phyloP scores from a whole-genome alignment of 1,140 invertebrate species.

The Bombus terrestris region DNA sequence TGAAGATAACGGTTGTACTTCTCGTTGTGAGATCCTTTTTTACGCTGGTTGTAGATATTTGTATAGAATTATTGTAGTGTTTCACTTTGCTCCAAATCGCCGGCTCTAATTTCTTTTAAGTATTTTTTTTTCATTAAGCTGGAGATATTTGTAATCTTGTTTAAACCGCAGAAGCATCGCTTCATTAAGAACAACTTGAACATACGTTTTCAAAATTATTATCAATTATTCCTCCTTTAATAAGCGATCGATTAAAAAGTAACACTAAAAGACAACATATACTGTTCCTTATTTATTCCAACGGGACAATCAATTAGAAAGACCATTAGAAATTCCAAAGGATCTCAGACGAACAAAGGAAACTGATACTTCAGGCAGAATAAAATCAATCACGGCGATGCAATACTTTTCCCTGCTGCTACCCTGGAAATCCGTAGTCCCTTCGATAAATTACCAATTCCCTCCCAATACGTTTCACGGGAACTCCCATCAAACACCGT shows the following conservation, averaged over 20 bases:
- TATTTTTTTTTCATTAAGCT: too few relatives aligned
- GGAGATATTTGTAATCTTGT: too few relatives aligned
- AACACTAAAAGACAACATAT: neutral
- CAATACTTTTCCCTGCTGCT: slow-evolving; percentile 15
- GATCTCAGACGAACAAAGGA: neutral
- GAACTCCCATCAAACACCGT: slow-evolving; percentile 10
- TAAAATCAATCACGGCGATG: neutral
- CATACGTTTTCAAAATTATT: too few relatives aligned
- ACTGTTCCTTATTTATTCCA: neutral
- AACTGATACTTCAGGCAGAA: neutral
- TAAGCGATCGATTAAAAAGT: neutral
- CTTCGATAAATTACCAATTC: slow-evolving; percentile 31
- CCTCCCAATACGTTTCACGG: neutral
- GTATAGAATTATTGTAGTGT: neutral
- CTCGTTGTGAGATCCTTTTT: neutral
- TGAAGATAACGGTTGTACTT: slow-evolving; percentile 22
- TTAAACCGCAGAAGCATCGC: too few relatives aligned
- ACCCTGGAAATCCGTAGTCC: neutral
- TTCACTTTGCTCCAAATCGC: neutral
- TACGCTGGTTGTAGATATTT: neutral
- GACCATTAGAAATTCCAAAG: neutral
- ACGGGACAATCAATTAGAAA: neutral
- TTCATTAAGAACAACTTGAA: too few relatives aligned
- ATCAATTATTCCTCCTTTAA: neutral
- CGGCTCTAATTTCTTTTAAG: too few relatives aligned